Percentiles rank a stretch among this genome's conserved stretches.
These are phyloP conservation scores for Acanthisitta chloris DNA, from an alignment of 2,113 vertebrate species.

Conservation along the genomic window DNA sequence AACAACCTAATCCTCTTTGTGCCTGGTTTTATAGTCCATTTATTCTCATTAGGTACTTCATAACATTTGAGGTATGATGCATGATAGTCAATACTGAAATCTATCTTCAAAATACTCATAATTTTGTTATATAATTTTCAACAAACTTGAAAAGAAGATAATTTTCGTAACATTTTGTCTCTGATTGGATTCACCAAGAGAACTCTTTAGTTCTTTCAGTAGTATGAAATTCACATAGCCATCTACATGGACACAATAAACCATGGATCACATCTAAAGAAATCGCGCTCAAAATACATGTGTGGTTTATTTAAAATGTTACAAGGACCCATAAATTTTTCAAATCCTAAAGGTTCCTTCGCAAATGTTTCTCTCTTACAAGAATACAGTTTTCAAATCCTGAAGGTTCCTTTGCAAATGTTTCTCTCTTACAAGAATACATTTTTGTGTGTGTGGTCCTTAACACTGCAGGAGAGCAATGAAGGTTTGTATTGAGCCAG, in stretches of 20 bases:
- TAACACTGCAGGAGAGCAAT: background rate
- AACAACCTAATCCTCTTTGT: background rate
- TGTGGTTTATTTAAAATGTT: background rate
- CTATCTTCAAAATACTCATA: background rate
- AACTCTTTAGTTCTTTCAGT: background rate
- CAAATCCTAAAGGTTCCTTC: background rate
- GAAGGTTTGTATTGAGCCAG: background rate
- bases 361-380: background rate
- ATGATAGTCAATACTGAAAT: background rate
- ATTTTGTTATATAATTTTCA: background rate
- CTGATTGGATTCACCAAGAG: background rate
- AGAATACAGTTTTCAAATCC: background rate
- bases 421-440: background rate
- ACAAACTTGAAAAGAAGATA: background rate
- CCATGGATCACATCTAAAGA: background rate
- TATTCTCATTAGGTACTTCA: background rate
- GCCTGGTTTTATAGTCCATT: background rate
- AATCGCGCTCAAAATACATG: background rate
- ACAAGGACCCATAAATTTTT: background rate
- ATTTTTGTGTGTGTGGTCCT: background rate
- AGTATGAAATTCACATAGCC: background rate
- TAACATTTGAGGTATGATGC: background rate
- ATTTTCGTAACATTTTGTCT: background rate
- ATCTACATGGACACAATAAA: background rate
- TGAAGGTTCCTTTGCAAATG: background rate